These are phyloP conservation scores for Bungarus multicinctus DNA, from an alignment of 2,113 vertebrate genomes.

Conservation along the genomic window DNA sequence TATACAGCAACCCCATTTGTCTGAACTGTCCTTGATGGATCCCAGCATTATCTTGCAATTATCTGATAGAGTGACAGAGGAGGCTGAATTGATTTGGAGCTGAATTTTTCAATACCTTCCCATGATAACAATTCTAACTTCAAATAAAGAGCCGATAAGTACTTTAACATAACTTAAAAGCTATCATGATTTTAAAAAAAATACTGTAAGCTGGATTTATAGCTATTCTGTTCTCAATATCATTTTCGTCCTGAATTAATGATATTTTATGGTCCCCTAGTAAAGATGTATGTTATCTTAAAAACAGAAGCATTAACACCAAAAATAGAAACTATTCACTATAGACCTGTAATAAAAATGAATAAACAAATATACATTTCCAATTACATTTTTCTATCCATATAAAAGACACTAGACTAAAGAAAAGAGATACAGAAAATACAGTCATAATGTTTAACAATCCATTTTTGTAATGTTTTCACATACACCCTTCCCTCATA, in stretches of 20 bases:
- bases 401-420: constrained; percentile 29
- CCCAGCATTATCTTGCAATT: neutral
- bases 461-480: neutral
- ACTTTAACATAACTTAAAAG: constrained; percentile 56
- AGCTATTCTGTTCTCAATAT: constrained; percentile 36
- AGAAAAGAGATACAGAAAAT: constrained; percentile 13
- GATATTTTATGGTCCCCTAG: constrained; percentile 72
- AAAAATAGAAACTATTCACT: constrained; percentile 49
- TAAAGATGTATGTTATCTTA: constrained; percentile 44
- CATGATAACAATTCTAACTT: constrained; percentile 60
- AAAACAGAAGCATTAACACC: constrained; percentile 70
- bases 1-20: neutral
- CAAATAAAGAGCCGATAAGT: constrained; percentile 44
- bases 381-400: constrained; percentile 2
- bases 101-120: constrained; percentile 61
- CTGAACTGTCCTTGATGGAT: constrained; percentile 1
- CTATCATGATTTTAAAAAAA: constrained; percentile 16
- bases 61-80: constrained; percentile 2
- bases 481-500: neutral
- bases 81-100: constrained; percentile 42
- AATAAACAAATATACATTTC: constrained; percentile 41
- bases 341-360: no score
- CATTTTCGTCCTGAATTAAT: constrained; percentile 57
- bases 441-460: constrained; percentile 33
- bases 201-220: constrained; percentile 8